Evolutionary conservation across 2,888 invertebrate genomes (phyloP), one percentile per base, ranked within the genome.

Genomic region (Drosophila tanythrix): DNA sequence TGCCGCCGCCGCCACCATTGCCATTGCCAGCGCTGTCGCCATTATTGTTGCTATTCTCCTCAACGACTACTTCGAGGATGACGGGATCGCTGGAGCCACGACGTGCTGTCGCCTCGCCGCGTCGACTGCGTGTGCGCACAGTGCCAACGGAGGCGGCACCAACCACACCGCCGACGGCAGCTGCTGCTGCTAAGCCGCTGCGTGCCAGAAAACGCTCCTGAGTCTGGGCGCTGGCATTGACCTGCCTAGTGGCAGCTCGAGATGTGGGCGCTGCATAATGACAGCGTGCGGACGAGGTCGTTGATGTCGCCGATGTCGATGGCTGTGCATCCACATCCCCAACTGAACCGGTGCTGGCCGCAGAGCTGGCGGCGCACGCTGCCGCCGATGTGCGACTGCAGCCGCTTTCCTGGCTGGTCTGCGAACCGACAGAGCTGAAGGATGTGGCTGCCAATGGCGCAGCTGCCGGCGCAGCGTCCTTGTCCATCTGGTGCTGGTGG

Each of bases 171-270:
- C 27, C 52, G 8, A 58, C 66, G 31, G 8, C 15, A 25, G 15
- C 46, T 25, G 46, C 46, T 15, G 69, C 69, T 21, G 76, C 33
- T 18, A 68, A 18, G 5, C 70, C 75, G 8, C 65, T 73, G 31
- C 90, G 81, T 6, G 62, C 73, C 25, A 92, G 76, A 69, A 92
- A 91, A n/a, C 91, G 88, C 65, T 92, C 92, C 64, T 80, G 91
- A 5, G 92, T 92, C 72, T 92, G 92, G 29, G 92, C 92, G 57
- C 92, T 92, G 40, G 92, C 92, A 58, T 92, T 86, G 1, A 92
- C 92, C 66, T 92, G 92, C 18, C 93, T 89, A 53, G 91, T 43
- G 33, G 29, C n/a, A 3, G 38, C 18, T 46, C 62, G 81, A 31
- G 74, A 81, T 46, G 81, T 85, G 18, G 84, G 63, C n/a, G 84